Evolutionary conservation across 2,888 invertebrate species (phyloP).

Genomic region (Ophraella communa): DNA sequence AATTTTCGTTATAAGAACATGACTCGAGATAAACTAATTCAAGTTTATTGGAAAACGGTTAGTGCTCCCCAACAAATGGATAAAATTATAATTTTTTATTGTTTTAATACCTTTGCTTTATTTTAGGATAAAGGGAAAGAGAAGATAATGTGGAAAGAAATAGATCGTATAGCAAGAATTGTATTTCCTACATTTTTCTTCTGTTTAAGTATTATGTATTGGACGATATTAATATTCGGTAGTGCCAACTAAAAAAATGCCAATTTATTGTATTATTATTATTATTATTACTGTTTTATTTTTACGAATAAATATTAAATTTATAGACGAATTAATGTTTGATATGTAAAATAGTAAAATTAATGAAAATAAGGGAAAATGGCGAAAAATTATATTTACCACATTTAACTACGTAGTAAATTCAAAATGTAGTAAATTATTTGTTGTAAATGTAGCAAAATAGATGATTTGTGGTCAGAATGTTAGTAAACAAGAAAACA

Average conservation of each 20-base stretch:
- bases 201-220: slow-evolving; percentile 77
- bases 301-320: too few relatives aligned
- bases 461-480: too few relatives aligned
- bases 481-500: too few relatives aligned
- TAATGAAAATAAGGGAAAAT: too few relatives aligned
- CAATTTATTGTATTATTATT: not conserved
- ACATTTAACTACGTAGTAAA: too few relatives aligned
- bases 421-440: too few relatives aligned
- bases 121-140: slow-evolving; percentile 70
- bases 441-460: too few relatives aligned
- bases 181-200: slow-evolving; percentile 82
- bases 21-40: slow-evolving; percentile 33
- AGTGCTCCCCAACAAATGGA: slow-evolving; percentile 13
- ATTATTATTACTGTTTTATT: too few relatives aligned
- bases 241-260: slow-evolving; percentile 23
- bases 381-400: too few relatives aligned
- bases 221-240: slow-evolving; percentile 74
- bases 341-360: too few relatives aligned
- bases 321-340: too few relatives aligned
- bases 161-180: slow-evolving; percentile 77
- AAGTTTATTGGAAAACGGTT: slow-evolving; percentile 53
- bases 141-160: slow-evolving; percentile 78
- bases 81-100: not conserved
- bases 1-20: slow-evolving; percentile 35
- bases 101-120: slow-evolving; percentile 23